Conservation (phyloP, 2,888 invertebrate genomes). For the Dynastes grantii region DNA sequence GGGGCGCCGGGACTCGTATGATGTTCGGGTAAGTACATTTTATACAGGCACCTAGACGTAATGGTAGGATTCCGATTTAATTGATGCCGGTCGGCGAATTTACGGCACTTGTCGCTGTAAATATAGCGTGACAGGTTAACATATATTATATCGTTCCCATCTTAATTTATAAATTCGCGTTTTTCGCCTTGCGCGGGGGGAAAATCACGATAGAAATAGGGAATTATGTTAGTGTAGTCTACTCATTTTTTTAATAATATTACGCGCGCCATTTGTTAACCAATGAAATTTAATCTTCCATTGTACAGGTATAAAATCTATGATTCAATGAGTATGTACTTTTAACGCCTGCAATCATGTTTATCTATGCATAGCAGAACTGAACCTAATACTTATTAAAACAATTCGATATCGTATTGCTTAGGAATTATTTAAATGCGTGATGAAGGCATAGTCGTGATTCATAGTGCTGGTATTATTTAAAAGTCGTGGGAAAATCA, state of each 20-base stretch:
- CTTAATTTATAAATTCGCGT: conserved; percentile 20
- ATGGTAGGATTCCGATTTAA: conserved; percentile 9
- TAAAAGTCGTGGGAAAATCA: neutral
- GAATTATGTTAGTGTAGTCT: conserved; percentile 15
- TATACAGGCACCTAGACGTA: conserved; percentile 13
- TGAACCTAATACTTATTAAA: neutral
- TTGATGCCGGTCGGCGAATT: conserved; percentile 32
- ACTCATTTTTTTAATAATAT: conserved; percentile 34
- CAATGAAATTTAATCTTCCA: conserved; percentile 50
- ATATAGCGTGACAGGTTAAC: conserved; percentile 32
- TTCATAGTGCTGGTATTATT: neutral
- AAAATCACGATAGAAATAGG: conserved; percentile 17
- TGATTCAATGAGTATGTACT: conserved; percentile 23
- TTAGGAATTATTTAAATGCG: neutral
- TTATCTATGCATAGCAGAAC: conserved; percentile 20
- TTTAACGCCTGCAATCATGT: conserved; percentile 8
- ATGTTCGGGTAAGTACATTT: conserved; percentile 59
- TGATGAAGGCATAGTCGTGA: neutral
- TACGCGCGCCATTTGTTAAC: conserved; percentile 50
- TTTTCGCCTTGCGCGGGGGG: neutral
- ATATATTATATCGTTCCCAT: conserved; percentile 2
- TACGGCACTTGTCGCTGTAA: conserved; percentile 5
- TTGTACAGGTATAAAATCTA: conserved; percentile 17
- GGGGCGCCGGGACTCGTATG: conserved; percentile 52
- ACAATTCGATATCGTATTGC: neutral